Conservation (phyloP, 2,113 vertebrate species). For the Trogon surrucura region DNA sequence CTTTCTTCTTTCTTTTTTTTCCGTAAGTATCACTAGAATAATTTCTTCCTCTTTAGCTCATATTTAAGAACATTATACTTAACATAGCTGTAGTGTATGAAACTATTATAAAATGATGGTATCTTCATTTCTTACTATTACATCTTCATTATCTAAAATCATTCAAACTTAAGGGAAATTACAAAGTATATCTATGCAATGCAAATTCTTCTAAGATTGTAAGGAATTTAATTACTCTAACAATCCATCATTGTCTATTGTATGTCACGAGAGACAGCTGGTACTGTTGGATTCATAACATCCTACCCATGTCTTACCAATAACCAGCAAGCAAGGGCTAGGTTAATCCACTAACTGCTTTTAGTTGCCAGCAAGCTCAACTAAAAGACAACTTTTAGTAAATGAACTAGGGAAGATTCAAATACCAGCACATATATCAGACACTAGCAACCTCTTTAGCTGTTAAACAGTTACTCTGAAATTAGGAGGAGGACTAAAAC, state of each 20-base stretch:
- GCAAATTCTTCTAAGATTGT: neutral
- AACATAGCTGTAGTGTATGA: neutral
- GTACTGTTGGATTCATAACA: neutral
- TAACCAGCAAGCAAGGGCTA: neutral
- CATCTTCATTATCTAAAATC: neutral
- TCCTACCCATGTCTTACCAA: neutral
- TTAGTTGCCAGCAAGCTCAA: neutral
- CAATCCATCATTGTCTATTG: neutral
- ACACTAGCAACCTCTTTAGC: neutral
- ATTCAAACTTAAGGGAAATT: conserved; percentile 19
- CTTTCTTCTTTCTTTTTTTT: neutral
- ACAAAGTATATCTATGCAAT: neutral
- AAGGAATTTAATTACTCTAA: neutral
- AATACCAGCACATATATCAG: neutral
- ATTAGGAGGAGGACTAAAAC: neutral
- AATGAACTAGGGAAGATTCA: neutral
- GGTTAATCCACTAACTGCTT: neutral
- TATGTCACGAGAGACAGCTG: neutral
- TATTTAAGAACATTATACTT: neutral
- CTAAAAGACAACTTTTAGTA: neutral
- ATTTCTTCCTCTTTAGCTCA: neutral
- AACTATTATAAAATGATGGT: neutral
- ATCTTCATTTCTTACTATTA: neutral
- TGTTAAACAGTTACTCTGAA: neutral
- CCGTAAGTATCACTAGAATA: neutral